A percentile compares a stretch with the other conserved stretches of the same genome.
Evolutionary conservation across 2,888 invertebrate species (phyloP).

Genomic region (Halictus quadricinctus): DNA sequence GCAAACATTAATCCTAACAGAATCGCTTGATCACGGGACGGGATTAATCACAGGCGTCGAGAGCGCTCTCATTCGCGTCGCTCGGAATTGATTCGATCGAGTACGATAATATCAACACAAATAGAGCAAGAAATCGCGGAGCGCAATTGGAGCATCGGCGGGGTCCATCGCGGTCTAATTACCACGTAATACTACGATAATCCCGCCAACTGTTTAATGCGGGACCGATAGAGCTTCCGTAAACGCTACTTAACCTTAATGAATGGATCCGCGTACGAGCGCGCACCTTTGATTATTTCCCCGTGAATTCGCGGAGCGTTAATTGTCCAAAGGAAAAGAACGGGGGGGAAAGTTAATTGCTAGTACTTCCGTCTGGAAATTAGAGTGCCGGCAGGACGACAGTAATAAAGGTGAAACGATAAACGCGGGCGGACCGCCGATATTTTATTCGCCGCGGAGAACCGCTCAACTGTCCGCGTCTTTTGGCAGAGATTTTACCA

Average conservation of each 20-base stretch:
- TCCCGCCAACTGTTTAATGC: constrained; percentile 41
- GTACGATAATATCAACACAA: constrained; percentile 16
- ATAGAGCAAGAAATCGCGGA: constrained; percentile 30
- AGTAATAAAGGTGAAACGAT: constrained; percentile 25
- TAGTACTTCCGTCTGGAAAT: constrained; percentile 16
- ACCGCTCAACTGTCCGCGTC: constrained; percentile 3
- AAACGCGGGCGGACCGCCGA: neutral
- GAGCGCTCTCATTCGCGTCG: neutral
- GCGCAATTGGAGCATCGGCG: constrained; percentile 14
- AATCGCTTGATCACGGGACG: neutral
- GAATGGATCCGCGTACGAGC: constrained; percentile 46
- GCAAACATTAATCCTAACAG: constrained; percentile 13
- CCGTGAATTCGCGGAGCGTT: neutral
- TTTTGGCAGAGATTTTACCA: constrained; percentile 58
- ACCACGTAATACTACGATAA: constrained; percentile 59
- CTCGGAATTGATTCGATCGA: constrained; percentile 19
- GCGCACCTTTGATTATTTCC: constrained; percentile 25
- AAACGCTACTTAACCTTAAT: constrained; percentile 57
- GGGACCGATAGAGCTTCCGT: constrained; percentile 46
- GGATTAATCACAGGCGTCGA: constrained; percentile 8
- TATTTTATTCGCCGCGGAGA: constrained; percentile 25
- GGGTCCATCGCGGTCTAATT: constrained; percentile 50
- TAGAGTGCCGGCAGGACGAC: constrained; percentile 11
- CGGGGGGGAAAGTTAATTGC: neutral
- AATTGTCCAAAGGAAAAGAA: constrained; percentile 1